A percentile compares a stretch with the other conserved stretches of the same genome.
Conservation (phyloP, 2,113 vertebrate species). For the Panurus biarmicus region DNA sequence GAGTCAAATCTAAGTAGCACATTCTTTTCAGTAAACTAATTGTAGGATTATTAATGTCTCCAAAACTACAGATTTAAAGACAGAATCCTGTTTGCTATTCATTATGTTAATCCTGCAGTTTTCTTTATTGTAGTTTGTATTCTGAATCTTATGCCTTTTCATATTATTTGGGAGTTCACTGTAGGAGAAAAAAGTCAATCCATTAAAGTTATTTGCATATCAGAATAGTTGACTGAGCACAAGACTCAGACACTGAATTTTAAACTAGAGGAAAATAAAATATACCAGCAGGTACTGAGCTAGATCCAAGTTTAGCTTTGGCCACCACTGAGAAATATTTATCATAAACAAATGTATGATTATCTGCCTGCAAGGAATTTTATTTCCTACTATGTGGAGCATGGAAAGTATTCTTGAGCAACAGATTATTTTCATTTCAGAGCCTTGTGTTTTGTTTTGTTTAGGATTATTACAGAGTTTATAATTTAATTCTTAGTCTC, state of each 20-base stretch:
- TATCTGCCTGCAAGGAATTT: background rate
- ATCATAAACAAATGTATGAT: background rate
- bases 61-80: background rate
- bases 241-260: background rate
- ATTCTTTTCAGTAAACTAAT: background rate
- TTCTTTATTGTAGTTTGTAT: background rate
- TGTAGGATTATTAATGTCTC: background rate
- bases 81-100: background rate
- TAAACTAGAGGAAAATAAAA: background rate
- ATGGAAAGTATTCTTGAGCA: background rate
- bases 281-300: background rate
- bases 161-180: background rate
- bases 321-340: background rate
- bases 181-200: background rate
- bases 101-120: constrained; percentile 12
- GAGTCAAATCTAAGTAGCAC: background rate
- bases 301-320: background rate
- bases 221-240: background rate
- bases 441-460: background rate
- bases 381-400: background rate
- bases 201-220: background rate
- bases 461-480: background rate
- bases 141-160: background rate
- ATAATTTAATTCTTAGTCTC: background rate
- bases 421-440: background rate